Evolutionary conservation across 2,113 vertebrate species (phyloP), one percentile per base, ranked within the genome.

Genomic region (Hystrix brachyura): DNA sequence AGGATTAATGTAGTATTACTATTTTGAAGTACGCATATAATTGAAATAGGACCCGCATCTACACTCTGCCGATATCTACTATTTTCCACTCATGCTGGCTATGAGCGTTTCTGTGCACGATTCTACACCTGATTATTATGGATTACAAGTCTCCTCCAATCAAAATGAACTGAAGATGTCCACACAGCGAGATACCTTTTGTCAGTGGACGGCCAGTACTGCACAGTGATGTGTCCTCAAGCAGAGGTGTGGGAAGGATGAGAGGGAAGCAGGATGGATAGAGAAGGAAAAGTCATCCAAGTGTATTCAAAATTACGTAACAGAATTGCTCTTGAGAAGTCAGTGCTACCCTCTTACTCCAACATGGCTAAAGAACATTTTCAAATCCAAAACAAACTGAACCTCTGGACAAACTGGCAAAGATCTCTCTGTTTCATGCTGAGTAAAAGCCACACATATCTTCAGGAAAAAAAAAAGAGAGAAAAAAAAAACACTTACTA

Each of bases 251-350:
- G 32, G 15, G 51, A 23, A 82, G 21, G 38, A 29, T 14, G 18
- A 2, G 23, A 78, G 10, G 5, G 9, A 43, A 1, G 3, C 1
- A 48, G 2, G 11, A 4, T 21, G 0, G 5, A 7, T 13, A 3
- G 27, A 67, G 21, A 55, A 90, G 23, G 11, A 78, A 23, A 83
- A 87, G 15, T 4, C 19, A 32, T 7, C 29, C 0, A 0, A 19
- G 67, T 59, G 57, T n/a, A 85, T 87, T 95, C 53, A 83, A 60
- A 78, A 29, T 78, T 87, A 29, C 19, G 32, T 32, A 82, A 65
- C 13, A 94, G 57, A 78, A 53, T 0, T n/a, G 38, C 3, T 8
- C 4, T 60, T 71, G 21, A 82, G 23, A 84, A 67, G 65, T 11
- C 15, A 60, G 29, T 64, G 65, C 27, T 79, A 17, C 34, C 51